Conservation (phyloP, 2,797 vertebrate genomes). For the Spondyliosoma cantharus region DNA sequence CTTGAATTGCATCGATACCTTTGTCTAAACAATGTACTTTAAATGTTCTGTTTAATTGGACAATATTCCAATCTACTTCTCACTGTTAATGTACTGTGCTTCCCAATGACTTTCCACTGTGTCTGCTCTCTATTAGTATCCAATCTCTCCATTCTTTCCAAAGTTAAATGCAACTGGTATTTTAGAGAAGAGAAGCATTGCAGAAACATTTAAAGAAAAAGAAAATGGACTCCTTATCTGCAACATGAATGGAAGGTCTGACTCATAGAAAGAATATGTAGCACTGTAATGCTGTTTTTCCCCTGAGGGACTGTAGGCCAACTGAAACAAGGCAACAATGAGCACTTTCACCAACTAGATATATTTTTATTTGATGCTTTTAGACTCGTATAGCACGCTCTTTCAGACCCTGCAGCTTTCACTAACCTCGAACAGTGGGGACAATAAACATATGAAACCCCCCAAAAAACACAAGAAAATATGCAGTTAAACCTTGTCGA, state of each 20-base stretch:
- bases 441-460: constrained; percentile 16
- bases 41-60: neutral
- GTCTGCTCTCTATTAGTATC: neutral
- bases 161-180: neutral
- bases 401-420: constrained; percentile 10
- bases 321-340: constrained; percentile 13
- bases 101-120: neutral
- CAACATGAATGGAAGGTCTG: constrained; percentile 6
- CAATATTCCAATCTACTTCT: neutral
- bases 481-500: constrained; percentile 5
- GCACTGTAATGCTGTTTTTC: neutral
- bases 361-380: constrained; percentile 33
- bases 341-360: constrained; percentile 8
- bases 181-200: neutral
- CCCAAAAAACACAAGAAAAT: constrained; percentile 10
- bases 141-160: neutral
- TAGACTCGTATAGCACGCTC: neutral
- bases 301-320: neutral
- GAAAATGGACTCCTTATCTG: constrained; percentile 8
- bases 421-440: constrained; percentile 10
- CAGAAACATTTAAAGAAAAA: neutral
- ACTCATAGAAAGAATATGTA: constrained; percentile 15
- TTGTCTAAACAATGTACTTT: neutral
- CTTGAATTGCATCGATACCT: neutral
- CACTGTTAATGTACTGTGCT: neutral